Evolutionary conservation across 2,888 invertebrate genomes (phyloP), one percentile per base, ranked within the genome.

Genomic region (Polymixis lichenea): DNA sequence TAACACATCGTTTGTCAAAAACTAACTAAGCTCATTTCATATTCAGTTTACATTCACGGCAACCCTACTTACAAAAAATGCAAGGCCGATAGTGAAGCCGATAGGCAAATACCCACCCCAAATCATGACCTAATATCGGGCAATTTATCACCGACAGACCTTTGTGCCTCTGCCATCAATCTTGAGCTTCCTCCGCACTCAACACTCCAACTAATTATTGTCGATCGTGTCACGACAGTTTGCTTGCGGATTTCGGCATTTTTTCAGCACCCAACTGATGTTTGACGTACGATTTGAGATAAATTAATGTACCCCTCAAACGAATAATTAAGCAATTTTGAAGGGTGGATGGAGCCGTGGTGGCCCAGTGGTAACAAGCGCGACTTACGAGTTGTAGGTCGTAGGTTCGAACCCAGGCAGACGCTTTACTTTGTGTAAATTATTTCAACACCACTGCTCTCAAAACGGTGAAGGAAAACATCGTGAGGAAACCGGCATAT

Each of bases 91-190:
- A 91, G 91, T 90, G 91, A 89, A 83, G 85, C 89, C 90, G 94
- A 95, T 95, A 96, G 94, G 95, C 95, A 96, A 96, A 96, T 95
- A 94, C 93, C 93, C 93, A 87, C 87, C 92, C 93, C 92, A 92
- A 96, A 95, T 95, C 95, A 95, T 95, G 95, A 95, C 95, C 95
- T 95, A 95, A 95, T 95, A 95, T 95, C 91, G 91, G 90, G 95
- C 93, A 95, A 96, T 96, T 95, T 95, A 96, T 96, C 96, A 96
- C 95, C 92, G 95, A 93, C 95, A 95, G 93, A 95, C 95, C 95
- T 95, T 94, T 94, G 95, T 94, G 94, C 92, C 91, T 89, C 78
- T 85, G 90, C 93, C 95, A 96, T 96, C 96, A 96, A 96, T 96
- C 96, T 96, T 95, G 91, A 89, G 93, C 91, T 94, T 94, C 93